Conservation (phyloP, 2,113 vertebrate species). For the Phyllopteryx taeniolatus region DNA sequence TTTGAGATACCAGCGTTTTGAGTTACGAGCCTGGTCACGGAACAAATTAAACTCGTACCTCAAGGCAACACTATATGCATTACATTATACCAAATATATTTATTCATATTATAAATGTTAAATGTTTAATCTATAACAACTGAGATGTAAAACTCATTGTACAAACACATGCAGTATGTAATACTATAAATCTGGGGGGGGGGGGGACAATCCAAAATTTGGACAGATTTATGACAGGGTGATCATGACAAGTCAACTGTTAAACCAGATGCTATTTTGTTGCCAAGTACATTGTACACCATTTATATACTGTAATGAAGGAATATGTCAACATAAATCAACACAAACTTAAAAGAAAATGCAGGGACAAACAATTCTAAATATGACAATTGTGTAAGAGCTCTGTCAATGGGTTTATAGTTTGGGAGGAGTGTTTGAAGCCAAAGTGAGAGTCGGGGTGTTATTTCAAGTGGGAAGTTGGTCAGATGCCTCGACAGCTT, state of each 20-base stretch:
- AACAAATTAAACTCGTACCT: too few species aligned
- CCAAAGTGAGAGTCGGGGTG: constrained; percentile 60
- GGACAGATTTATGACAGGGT: neutral
- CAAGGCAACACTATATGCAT: too few species aligned
- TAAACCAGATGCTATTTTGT: constrained; percentile 15
- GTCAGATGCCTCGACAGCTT: constrained; percentile 45
- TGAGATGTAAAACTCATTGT: neutral
- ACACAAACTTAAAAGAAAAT: neutral
- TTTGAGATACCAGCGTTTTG: too few species aligned
- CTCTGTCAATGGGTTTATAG: constrained; percentile 39
- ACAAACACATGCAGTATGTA: neutral
- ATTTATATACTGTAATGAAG: constrained; percentile 13
- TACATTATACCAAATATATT: too few species aligned
- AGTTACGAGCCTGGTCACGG: too few species aligned
- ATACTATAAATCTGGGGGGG: neutral
- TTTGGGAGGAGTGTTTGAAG: constrained; percentile 58
- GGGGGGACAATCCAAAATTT: neutral
- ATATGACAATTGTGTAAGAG: constrained; percentile 27
- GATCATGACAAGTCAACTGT: neutral
- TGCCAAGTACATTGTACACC: constrained; percentile 12
- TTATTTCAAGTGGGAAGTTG: constrained; percentile 46
- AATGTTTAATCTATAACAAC: neutral
- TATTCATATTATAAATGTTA: too few species aligned
- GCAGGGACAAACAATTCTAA: constrained; percentile 23
- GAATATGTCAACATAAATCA: constrained; percentile 25